Percentiles rank a stretch among this genome's conserved stretches.
phyloP scores from a whole-genome alignment of 2,113 vertebrate species.

The Lanius ludovicianus region DNA sequence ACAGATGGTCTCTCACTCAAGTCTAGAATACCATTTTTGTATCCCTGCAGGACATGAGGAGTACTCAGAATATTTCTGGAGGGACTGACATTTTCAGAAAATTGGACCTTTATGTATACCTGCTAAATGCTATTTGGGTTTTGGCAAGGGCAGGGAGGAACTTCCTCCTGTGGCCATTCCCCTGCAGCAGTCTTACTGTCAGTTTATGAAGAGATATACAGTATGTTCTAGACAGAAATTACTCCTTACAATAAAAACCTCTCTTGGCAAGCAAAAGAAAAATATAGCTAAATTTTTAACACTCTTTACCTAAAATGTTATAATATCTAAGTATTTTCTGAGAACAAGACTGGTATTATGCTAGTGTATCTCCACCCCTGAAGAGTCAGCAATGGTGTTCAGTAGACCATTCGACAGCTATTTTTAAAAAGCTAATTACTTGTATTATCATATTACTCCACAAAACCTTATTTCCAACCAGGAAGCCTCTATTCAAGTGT shows the following conservation, averaged over 20 bases:
- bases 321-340: neutral
- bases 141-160: neutral
- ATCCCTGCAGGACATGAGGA: neutral
- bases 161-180: neutral
- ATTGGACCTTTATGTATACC: neutral
- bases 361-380: neutral
- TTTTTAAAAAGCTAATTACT: neutral
- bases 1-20: neutral
- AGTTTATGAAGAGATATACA: neutral
- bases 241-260: neutral
- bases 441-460: neutral
- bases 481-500: neutral
- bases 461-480: neutral
- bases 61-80: neutral
- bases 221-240: neutral
- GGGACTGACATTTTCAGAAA: neutral
- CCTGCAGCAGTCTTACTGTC: neutral
- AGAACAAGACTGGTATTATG: neutral
- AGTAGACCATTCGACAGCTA: neutral
- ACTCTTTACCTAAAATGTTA: neutral
- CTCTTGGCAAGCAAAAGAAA: neutral
- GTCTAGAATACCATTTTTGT: neutral
- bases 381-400: neutral
- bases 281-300: neutral
- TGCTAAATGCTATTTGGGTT: neutral